Evolutionary conservation across 2,888 invertebrate genomes (phyloP), one percentile per base, ranked within the genome.

Genomic region (Standfussiana lucernea): DNA sequence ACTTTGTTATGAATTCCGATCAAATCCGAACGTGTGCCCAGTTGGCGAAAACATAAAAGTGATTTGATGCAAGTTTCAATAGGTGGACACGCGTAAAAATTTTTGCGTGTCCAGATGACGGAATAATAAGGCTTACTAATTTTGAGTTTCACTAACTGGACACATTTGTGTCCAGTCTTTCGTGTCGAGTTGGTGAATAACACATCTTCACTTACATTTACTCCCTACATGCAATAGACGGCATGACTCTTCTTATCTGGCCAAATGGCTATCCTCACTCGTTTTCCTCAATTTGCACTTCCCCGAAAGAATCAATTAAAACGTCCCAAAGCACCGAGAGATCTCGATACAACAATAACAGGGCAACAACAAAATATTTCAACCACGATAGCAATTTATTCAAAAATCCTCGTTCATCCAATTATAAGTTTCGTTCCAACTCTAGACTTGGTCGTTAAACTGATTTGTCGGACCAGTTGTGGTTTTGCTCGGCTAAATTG

Each of bases 391-490:
- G 61, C 85, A 86, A 84, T 86, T 79, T 82, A 79, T 86, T 75
- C 79, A 71, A 84, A 78, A 84, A 79, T 75, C 75, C 75, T 28
- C 42, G 65, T 67, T 68, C 53, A 79, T 79, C 86, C 86, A 86
- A 86, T 86, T 86, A 86, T 77, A 86, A 86, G 79, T 86, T 86
- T 82, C 62, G 77, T 69, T 72, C 69, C 66, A 72, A 70, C 84
- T 72, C 59, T 37, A 68, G 64, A 77, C 66, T 84, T 77, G 73
- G 64, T 69, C 37, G 75, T 79, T 86, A 86, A 82, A 79, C 84
- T 75, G 85, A 86, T 86, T 84, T 84, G 83, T 86, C 28, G 75
- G 75, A 13, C 42, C 32, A 65, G 79, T 77, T 84, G 68, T 37
- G 85, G 70, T 81, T 69, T 47, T n/a, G 69, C 78, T 69, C 35